A percentile compares a stretch with the other conserved stretches of the same genome.
These are phyloP conservation scores for Myotis findleyi DNA, from an alignment of 2,797 vertebrate genomes.

Conservation along the genomic window DNA sequence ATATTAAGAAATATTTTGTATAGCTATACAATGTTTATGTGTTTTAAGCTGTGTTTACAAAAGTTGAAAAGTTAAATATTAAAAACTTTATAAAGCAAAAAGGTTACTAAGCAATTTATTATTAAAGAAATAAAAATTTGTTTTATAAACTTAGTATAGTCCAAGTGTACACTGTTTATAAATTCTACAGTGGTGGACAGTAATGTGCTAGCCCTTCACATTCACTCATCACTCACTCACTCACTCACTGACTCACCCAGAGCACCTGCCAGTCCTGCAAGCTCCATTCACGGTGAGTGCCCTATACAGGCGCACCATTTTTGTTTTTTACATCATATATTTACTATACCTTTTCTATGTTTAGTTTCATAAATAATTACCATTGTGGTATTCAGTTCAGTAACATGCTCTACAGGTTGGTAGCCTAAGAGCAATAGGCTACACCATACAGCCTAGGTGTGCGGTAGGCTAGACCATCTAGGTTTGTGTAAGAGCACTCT, in stretches of 20 bases:
- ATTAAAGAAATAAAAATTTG: background rate
- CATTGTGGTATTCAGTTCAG: background rate
- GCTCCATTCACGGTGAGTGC: background rate
- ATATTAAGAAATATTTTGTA: background rate
- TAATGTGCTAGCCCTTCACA: no score
- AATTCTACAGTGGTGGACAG: accelerated
- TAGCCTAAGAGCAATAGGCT: background rate
- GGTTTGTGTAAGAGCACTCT: no score
- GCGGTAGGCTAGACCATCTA: background rate
- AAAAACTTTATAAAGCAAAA: background rate
- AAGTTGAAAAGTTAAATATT: background rate
- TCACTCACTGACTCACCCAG: background rate
- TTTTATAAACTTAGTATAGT: background rate
- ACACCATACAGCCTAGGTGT: background rate
- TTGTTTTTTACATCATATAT: background rate
- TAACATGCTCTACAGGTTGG: background rate
- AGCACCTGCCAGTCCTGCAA: no score
- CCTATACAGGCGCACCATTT: background rate
- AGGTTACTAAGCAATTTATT: background rate
- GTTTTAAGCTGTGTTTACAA: background rate
- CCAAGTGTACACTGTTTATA: background rate
- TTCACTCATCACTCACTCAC: background rate
- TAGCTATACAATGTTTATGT: background rate
- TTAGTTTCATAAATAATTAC: background rate
- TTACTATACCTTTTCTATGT: background rate